Evolutionary conservation across 2,888 invertebrate species (phyloP).

Genomic region (Diplolepis rosae): DNA sequence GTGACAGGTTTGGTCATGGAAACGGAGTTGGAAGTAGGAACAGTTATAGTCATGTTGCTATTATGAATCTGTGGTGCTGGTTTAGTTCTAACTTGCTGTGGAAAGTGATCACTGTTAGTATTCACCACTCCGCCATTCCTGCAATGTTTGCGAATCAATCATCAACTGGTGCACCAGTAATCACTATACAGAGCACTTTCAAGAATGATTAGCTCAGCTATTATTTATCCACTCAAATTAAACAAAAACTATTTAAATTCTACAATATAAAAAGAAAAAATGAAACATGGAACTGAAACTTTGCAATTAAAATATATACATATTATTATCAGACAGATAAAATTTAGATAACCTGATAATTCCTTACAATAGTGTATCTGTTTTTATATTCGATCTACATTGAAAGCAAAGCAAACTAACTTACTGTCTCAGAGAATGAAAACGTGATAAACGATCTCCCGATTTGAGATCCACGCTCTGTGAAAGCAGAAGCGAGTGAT

Average conservation of each 20-base stretch:
- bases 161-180: neutral
- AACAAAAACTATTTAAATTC: too few species aligned
- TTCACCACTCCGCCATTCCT: conserved; percentile 66
- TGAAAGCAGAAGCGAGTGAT: conserved; percentile 51
- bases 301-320: too few species aligned
- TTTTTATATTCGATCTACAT: neutral
- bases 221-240: too few species aligned
- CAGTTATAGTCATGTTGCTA: conserved; percentile 52
- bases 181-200: too few species aligned
- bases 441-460: conserved; percentile 67
- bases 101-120: conserved; percentile 62
- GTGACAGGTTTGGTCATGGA: conserved; percentile 65
- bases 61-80: conserved; percentile 60
- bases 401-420: conserved; percentile 46
- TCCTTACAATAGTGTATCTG: neutral
- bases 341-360: neutral
- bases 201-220: too few species aligned
- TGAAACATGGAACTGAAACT: too few species aligned
- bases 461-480: conserved; percentile 52
- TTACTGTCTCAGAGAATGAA: conserved; percentile 70
- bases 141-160: conserved; percentile 40
- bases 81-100: conserved; percentile 65
- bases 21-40: conserved; percentile 51
- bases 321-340: too few species aligned
- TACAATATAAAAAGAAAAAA: too few species aligned